phyloP scores from a whole-genome alignment of 2,797 vertebrate species.

The Peromyscus eremicus region DNA sequence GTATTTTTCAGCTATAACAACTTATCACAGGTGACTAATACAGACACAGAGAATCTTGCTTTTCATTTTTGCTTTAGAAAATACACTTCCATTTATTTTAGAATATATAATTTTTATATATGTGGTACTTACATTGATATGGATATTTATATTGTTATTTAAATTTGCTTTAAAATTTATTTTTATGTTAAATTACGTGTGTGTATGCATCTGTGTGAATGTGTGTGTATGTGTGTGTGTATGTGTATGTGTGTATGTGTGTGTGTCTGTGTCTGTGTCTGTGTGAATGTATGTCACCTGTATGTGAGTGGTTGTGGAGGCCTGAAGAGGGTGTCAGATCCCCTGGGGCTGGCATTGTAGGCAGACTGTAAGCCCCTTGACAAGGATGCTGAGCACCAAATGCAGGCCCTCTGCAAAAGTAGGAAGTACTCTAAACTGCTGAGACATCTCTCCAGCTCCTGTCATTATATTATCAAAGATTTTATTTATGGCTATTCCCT shows the following conservation, averaged over 20 bases:
- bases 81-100: neutral
- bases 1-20: neutral
- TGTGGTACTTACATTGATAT: neutral
- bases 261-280: neutral
- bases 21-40: neutral
- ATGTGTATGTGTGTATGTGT: too few species aligned
- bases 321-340: neutral
- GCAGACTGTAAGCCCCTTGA: too few species aligned
- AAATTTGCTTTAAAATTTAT: neutral
- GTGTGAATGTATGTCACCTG: neutral
- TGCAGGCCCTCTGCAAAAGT: neutral
- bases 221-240: neutral
- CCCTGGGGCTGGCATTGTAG: neutral
- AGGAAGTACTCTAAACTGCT: neutral
- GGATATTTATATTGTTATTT: neutral
- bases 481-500: neutral
- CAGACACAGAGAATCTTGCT: neutral
- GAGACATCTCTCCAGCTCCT: neutral
- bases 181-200: neutral
- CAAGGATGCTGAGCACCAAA: neutral
- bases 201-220: neutral
- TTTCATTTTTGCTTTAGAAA: neutral
- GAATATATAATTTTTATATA: neutral
- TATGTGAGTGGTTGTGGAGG: neutral
- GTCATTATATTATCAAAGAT: neutral